These are phyloP conservation scores for Galeopterus variegatus DNA, from an alignment of 2,113 vertebrate genomes.

Conservation along the genomic window DNA sequence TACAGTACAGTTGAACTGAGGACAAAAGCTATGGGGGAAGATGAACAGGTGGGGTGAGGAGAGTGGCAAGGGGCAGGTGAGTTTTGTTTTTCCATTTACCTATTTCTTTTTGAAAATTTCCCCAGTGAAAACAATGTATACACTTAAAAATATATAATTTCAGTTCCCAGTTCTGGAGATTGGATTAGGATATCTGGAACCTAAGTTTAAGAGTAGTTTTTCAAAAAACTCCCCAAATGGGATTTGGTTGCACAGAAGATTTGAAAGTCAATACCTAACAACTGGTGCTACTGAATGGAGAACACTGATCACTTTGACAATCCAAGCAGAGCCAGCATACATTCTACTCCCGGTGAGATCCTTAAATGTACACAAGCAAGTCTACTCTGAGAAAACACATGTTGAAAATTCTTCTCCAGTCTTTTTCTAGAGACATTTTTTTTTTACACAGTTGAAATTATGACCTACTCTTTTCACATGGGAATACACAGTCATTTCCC, in stretches of 20 bases:
- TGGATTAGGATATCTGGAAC: neutral
- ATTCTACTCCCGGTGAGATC: rapidly evolving
- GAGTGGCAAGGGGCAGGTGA: neutral
- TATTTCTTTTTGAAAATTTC: neutral
- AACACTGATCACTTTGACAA: neutral
- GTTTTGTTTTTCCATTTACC: neutral
- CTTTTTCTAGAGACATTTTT: neutral
- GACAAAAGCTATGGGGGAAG: neutral
- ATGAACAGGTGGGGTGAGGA: neutral
- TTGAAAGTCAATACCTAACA: neutral
- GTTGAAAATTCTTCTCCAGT: neutral
- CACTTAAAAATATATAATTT: neutral
- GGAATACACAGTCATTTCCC: neutral
- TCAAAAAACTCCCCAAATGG: neutral
- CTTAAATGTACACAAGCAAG: neutral
- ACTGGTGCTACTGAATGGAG: neutral
- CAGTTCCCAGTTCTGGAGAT: neutral
- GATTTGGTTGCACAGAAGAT: neutral
- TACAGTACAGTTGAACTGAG: neutral
- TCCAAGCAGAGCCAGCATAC: rapidly evolving
- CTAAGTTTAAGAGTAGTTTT: neutral
- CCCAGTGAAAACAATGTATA: neutral
- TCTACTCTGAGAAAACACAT: neutral
- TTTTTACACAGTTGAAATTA: neutral
- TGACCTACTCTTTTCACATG: neutral